Evolutionary conservation across 2,888 invertebrate species (phyloP), one percentile per base, ranked within the genome.

Genomic region (Campoletis raptor): DNA sequence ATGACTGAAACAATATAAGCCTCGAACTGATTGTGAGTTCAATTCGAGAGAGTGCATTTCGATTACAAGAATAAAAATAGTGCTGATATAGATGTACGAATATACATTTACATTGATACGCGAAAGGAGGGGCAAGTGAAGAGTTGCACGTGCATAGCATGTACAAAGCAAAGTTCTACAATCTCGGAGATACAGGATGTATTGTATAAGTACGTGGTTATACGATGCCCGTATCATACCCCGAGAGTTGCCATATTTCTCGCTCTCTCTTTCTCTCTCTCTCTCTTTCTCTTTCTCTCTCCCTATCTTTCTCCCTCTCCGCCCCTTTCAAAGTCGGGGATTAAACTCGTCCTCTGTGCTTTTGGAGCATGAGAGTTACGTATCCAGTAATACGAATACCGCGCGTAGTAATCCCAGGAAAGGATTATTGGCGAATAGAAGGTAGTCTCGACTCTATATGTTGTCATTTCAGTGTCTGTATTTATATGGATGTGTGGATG

Each of bases 381-480:
- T 85, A 76, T 85, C 52, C 74, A 30, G 52, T 66, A 52, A 74
- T 81, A 85, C 85, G 81, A 85, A 70, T 77, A 85, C 69, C 85
- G 54, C 84, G 52, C 72, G 67, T 52, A 54, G 70, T n/a, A 64
- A 61, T 61, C 77, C 80, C 24, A 57, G 45, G 72, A 76, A 69
- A 80, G 83, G 76, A 83, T 85, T 83, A 79, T 69, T 40, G 61
- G 61, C 61, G 66, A 79, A 74, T 85, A 76, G 73, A 52, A 80
- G 48, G 73, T 73, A 52, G 30, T 74, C 52, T 81, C 64, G 42
- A 73, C 21, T 54, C 66, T 76, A 36, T 45, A 18, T 52, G 64
- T 48, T 18, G 42, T 30, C 36, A 36, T 76, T 45, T 18, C 36
- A 52, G n/a, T 48, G 36, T 37, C n/a, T 45, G 69, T 40, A 45